Percentiles rank a stretch among this genome's conserved stretches.
Evolutionary conservation across 2,888 invertebrate genomes (phyloP).

Genomic region (Lasioglossum figueresi): DNA sequence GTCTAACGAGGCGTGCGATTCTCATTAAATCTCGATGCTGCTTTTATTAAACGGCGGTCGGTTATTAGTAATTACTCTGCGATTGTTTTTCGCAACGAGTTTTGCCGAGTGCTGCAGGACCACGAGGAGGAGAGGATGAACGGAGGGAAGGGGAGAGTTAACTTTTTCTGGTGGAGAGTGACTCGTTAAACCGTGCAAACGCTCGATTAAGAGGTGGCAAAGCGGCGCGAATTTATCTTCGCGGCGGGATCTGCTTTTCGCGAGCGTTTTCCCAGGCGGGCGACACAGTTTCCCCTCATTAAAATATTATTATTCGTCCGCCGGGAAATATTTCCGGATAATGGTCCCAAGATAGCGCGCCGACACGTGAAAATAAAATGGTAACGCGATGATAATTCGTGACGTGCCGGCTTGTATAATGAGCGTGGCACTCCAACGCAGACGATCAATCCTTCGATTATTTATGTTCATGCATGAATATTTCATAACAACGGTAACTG

Average conservation of each 20-base stretch:
- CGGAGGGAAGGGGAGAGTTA: background rate
- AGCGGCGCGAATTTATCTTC: constrained; percentile 10
- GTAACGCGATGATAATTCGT: constrained; percentile 55
- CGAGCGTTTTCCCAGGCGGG: background rate
- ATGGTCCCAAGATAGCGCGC: background rate
- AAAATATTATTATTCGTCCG: constrained; percentile 38
- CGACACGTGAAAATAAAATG: constrained; percentile 37
- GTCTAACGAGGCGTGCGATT: background rate
- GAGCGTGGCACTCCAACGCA: constrained; percentile 22
- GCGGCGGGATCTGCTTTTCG: background rate
- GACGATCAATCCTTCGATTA: constrained; percentile 34
- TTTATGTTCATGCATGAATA: constrained; percentile 41
- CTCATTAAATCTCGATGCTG: background rate
- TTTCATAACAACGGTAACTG: constrained; percentile 33
- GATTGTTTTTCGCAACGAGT: background rate
- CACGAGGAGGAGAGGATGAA: background rate
- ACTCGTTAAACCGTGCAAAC: background rate
- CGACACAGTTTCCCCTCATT: constrained; percentile 31
- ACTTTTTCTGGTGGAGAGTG: background rate
- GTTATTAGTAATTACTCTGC: background rate
- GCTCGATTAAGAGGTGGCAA: background rate
- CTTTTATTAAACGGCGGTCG: background rate
- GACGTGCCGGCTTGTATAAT: constrained; percentile 42
- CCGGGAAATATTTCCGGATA: constrained; percentile 13
- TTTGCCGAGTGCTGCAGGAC: background rate